A percentile compares a stretch with the other conserved stretches of the same genome.
Evolutionary conservation across 2,888 invertebrate genomes (phyloP).

Genomic region (Leptogaster cylindrica): DNA sequence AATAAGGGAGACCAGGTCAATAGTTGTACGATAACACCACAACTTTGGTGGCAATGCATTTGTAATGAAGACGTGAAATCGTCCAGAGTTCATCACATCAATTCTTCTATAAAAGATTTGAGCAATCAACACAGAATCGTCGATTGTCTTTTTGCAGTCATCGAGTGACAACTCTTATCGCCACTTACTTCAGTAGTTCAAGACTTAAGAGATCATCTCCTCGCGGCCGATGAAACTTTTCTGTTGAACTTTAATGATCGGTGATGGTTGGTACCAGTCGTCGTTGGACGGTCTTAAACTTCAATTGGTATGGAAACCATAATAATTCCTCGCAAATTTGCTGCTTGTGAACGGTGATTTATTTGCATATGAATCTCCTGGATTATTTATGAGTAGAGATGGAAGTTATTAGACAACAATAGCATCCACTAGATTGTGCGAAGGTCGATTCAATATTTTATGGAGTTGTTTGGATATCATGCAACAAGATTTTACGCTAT

Average conservation of each 20-base stretch:
- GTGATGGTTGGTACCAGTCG: constrained; percentile 40
- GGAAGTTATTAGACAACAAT: constrained; percentile 38
- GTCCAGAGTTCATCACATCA: constrained; percentile 23
- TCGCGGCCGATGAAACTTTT: background rate
- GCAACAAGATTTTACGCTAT: constrained; percentile 20
- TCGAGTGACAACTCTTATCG: constrained; percentile 39
- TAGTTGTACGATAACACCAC: constrained; percentile 3
- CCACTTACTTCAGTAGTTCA: constrained; percentile 27
- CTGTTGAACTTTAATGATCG: constrained; percentile 24
- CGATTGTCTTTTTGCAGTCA: constrained; percentile 39
- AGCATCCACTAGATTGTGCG: constrained; percentile 22
- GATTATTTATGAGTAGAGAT: constrained; percentile 24
- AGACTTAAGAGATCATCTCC: constrained; percentile 16
- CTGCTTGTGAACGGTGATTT: constrained; percentile 1
- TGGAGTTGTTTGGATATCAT: constrained; percentile 21
- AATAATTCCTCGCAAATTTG: constrained; percentile 10
- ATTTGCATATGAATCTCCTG: constrained; percentile 32
- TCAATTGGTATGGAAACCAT: constrained; percentile 32
- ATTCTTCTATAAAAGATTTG: constrained; percentile 1
- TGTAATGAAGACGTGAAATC: background rate
- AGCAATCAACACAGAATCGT: constrained; percentile 23
- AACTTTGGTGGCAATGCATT: background rate
- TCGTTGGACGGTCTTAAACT: constrained; percentile 10
- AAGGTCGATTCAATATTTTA: constrained; percentile 41
- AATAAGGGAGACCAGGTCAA: constrained; percentile 15